Percentiles rank a stretch among this genome's conserved stretches.
Conservation (phyloP, 2,888 invertebrate genomes). For the Brenthis daphne region DNA sequence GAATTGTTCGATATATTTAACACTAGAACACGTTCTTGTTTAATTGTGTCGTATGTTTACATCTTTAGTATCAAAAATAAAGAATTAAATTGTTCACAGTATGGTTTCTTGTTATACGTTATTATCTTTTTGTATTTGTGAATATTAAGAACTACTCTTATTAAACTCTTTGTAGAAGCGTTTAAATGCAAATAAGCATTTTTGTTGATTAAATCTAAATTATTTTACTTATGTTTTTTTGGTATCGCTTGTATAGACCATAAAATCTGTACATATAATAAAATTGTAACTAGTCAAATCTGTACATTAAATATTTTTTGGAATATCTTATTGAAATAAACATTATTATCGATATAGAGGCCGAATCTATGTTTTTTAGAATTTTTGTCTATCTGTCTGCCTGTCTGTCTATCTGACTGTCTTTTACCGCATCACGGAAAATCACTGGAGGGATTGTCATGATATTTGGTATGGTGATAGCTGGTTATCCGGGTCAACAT, state of each 20-base stretch:
- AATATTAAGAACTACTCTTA: not conserved
- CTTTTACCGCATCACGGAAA: no score
- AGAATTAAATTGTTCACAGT: not conserved
- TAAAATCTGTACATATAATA: not conserved
- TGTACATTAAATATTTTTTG: no score
- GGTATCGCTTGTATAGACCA: slow-evolving; percentile 2
- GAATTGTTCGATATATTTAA: slow-evolving; percentile 19
- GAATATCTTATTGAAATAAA: no score
- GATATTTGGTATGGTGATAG: no score
- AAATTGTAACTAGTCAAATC: no score
- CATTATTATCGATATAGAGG: no score
- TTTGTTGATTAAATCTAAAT: slow-evolving; percentile 5
- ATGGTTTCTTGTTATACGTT: not conserved
- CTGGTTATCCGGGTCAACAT: no score
- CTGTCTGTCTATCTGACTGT: no score
- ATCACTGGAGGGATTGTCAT: no score
- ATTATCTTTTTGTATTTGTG: not conserved
- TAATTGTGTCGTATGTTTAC: slow-evolving; percentile 11
- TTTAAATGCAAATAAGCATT: slow-evolving; percentile 3
- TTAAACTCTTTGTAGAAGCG: not conserved
- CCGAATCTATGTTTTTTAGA: no score
- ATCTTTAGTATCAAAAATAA: slow-evolving; percentile 9
- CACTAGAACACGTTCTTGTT: slow-evolving; percentile 8
- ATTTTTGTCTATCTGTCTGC: no score
- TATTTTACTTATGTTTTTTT: not conserved